Conservation (phyloP, 2,113 vertebrate genomes). For the Lophochroa leadbeateri region DNA sequence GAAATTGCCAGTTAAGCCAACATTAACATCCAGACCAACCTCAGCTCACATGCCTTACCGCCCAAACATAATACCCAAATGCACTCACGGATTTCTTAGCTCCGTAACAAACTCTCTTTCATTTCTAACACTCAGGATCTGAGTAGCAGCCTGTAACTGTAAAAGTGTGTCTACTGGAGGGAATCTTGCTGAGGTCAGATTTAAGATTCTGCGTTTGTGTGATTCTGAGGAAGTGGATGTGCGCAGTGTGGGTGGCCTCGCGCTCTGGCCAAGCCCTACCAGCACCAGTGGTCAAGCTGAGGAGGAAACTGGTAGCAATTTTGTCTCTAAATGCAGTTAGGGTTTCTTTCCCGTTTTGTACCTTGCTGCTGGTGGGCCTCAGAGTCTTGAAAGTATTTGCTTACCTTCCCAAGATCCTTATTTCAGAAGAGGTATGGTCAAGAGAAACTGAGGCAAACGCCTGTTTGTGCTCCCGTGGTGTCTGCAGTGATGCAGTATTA, state of each 20-base stretch:
- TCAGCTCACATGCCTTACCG: slow-evolving; percentile 51
- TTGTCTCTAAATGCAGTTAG: neutral
- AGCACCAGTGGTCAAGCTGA: neutral
- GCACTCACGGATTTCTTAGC: slow-evolving; percentile 20
- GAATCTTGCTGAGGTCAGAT: slow-evolving; percentile 43
- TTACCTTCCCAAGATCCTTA: neutral
- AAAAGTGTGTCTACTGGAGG: slow-evolving; percentile 48
- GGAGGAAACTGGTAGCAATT: neutral
- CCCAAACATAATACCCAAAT: slow-evolving; percentile 51
- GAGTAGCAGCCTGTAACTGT: neutral
- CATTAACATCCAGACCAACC: slow-evolving; percentile 60
- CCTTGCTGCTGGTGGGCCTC: neutral
- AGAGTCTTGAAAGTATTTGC: neutral
- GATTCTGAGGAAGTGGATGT: neutral
- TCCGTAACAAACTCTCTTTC: slow-evolving; percentile 50
- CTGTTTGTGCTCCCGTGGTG: accelerated
- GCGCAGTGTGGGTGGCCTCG: slow-evolving; percentile 21
- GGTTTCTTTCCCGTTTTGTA: neutral
- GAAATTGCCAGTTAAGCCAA: slow-evolving; percentile 67
- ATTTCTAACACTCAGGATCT: neutral
- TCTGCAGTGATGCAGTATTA: accelerated
- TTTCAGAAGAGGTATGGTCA: accelerated
- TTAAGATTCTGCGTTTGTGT: neutral
- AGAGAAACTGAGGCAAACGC: accelerated
- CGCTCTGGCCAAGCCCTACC: neutral